Base-by-base conservation (phyloP, 2,113 vertebrate species). In the Pipra filicauda region DNA sequence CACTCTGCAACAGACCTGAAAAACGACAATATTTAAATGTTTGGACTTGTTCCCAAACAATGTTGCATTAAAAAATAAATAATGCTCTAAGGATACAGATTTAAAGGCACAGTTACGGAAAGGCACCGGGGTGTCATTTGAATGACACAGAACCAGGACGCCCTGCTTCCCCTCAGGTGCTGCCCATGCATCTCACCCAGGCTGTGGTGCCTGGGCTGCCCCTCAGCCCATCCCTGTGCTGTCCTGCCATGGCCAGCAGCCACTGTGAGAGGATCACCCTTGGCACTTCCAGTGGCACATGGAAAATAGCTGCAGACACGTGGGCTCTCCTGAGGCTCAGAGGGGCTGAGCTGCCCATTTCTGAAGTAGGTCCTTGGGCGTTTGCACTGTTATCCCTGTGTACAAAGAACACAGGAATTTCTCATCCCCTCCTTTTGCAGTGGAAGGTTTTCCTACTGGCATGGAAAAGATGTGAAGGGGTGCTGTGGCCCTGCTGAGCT, bases 181-280 rank as follows among this genome's bases (percentile, higher is more conserved):
- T 26, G 33, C 81, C 48, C 41, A 41, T 15, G 16, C 3, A 28
- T 3, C 77, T 92, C 93, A 57, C 77, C 61, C 94, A 80, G 37
- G 11, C 52, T 77, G 48, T 74, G 44, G 35, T 86, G 82, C 88
- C 55, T 9, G 0, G 39, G 59, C 46, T 20, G 2, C 58, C 22
- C 82, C 78, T 84, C 37, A n/a, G 35, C 76, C 84, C 92, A 27
- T 75, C 80, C 26, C 89, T 30, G 33, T 54, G 28, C 11, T 6
- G 19, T 44, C 28, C 39, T 78, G 76, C 76, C 44, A 14, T 19
- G 12, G 22, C 26, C 44, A 37, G 67, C 31, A 12, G 30, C 28
- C 15, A 76, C 87, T 70, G 90, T 5, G 54, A 81, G 73, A 73
- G 88, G 74, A 95, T 95, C 86, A 51, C 91, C 92, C 85, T 90